phyloP scores from a whole-genome alignment of 2,888 invertebrate species.

The Sialis lutaria region DNA sequence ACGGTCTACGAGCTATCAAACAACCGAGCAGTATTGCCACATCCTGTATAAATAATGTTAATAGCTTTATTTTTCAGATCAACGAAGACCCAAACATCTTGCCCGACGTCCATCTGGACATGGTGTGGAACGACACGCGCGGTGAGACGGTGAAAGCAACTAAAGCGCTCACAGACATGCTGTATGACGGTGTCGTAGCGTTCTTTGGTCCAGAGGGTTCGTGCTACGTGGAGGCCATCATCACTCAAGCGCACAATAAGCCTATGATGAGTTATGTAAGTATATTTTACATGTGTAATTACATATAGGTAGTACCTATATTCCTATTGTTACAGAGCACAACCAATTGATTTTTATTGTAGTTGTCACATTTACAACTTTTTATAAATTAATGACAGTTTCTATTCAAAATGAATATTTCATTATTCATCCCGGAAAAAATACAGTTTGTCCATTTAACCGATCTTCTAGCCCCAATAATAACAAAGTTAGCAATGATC shows the following conservation, averaged over 20 bases:
- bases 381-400: no score
- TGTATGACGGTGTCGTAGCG: constrained; percentile 74
- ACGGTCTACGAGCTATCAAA: no score
- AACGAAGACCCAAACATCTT: constrained; percentile 50
- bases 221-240: constrained; percentile 87
- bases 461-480: no score
- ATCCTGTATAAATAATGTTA: neutral
- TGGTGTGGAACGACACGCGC: constrained; percentile 71
- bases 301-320: no score
- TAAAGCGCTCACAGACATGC: constrained; percentile 73
- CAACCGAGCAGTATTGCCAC: no score
- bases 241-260: constrained; percentile 83
- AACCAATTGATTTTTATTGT: no score
- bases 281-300: constrained; percentile 16
- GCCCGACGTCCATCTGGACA: constrained; percentile 51
- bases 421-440: no score
- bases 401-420: no score
- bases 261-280: constrained; percentile 97
- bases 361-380: no score
- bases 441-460: no score
- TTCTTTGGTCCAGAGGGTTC: constrained; percentile 93
- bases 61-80: constrained; percentile 32
- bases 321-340: no score
- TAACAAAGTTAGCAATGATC: no score
- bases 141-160: constrained; percentile 76